Evolutionary conservation across 1,140 invertebrate genomes (phyloP), one percentile per base, ranked within the genome.

Genomic region (Meloidogyne floridensis): DNA sequence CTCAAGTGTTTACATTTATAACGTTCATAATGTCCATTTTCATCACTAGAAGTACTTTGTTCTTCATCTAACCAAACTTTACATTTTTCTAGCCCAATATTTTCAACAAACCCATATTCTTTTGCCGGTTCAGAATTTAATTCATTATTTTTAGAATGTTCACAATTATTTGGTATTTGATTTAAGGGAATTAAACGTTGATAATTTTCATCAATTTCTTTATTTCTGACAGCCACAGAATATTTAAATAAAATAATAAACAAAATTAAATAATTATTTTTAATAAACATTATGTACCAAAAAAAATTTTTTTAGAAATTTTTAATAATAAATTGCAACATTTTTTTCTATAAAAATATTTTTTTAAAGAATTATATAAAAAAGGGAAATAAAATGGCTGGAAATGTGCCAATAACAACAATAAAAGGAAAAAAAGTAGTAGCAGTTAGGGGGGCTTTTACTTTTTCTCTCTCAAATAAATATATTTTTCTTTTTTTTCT

Each of bases 1-100:
- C 85, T 74, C 9, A 85, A 72, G 51, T 85, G 86, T 81, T 87
- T 87, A 83, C 84, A 85, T 69, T 85, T 85, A 69, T 86, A 87
- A 42, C 82, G 81, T 72, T 85, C 84, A 51, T 85, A 85, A 72
- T 78, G 71, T 11, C 54, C 75, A 47, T 87, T 72, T 71, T 85
- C 84, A 13, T 87, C 47, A 47, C 84, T 85, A 32, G 32, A 42
- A 42, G 54, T 75, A 32, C 77, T 59, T 53, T 85, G 71, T 51
- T 75, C 77, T 65, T 83, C 84, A 69, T 76, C 47, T n/a, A 86
- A 72, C 56, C 65, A 86, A 54, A 65, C 59, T n/a, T 77, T 70
- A 70, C 84, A 85, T 65, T 85, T 87, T 76, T 85, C 84, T 32
- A 85, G 69, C 5, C 69, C 72, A 65, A 65, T 65, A 15, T 84